Percentiles rank a stretch among this genome's conserved stretches.
Evolutionary conservation across 2,888 invertebrate genomes (phyloP).

Genomic region (Pachycephus smyrnensis): DNA sequence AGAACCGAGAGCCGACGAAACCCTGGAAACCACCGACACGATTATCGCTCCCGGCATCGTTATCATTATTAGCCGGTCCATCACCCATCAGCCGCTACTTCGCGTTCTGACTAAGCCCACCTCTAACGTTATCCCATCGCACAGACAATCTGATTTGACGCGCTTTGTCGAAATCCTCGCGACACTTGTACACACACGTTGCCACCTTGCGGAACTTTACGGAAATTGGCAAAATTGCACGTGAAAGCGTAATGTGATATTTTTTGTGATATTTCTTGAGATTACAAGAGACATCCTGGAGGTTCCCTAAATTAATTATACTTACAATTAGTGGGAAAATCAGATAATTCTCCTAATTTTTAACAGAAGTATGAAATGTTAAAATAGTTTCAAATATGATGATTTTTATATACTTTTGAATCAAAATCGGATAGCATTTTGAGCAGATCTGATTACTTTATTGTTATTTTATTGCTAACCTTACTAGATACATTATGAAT

Average conservation of each 20-base stretch:
- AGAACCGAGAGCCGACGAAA: constrained; percentile 36
- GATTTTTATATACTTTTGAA: not conserved
- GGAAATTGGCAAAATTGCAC: not conserved
- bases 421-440: not conserved
- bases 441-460: not conserved
- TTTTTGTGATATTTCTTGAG: not conserved
- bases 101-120: not conserved
- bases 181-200: not conserved
- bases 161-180: not conserved
- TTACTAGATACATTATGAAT: no score
- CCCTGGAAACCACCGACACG: constrained; percentile 56
- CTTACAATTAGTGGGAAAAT: not conserved
- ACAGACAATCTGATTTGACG: constrained; percentile 5
- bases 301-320: not conserved
- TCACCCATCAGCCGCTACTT: constrained; percentile 31
- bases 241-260: not conserved
- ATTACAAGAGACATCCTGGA: not conserved
- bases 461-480: no score
- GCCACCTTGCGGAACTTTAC: not conserved
- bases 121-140: not conserved
- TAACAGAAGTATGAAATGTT: not conserved
- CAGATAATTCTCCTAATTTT: not conserved
- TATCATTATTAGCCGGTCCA: constrained; percentile 59
- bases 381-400: not conserved
- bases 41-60: constrained; percentile 57